Percentiles rank a stretch among this genome's conserved stretches.
phyloP scores from a whole-genome alignment of 2,113 vertebrate species.

The Hymenochirus boettgeri region DNA sequence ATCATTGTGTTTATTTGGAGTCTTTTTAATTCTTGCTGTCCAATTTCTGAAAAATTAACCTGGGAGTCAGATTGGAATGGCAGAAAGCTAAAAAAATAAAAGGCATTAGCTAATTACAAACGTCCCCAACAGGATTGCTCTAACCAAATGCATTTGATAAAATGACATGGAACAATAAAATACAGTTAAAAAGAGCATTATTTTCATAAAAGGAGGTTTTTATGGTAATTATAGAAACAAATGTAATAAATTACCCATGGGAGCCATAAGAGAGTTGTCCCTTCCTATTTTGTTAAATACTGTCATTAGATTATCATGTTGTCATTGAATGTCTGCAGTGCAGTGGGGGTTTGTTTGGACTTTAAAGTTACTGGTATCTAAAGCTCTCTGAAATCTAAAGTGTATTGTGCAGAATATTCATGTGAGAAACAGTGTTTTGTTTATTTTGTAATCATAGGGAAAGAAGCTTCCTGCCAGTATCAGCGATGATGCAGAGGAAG shows the following conservation, averaged over 20 bases:
- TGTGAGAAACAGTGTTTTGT: not conserved
- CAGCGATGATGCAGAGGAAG: constrained; percentile 87
- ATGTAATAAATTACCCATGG: constrained; percentile 11
- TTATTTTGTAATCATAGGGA: constrained; percentile 64
- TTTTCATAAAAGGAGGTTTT: not conserved
- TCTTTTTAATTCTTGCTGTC: not conserved
- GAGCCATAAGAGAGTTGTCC: constrained; percentile 2
- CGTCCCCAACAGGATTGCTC: not conserved
- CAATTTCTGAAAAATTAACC: not conserved
- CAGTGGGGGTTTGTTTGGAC: not conserved
- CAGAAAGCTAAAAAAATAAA: not conserved
- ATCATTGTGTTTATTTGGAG: not conserved
- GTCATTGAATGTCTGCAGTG: not conserved
- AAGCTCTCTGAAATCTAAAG: not conserved
- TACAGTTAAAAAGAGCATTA: not conserved
- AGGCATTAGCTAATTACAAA: constrained; percentile 12
- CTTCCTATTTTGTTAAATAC: not conserved
- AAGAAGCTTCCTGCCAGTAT: constrained; percentile 93
- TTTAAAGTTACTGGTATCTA: not conserved
- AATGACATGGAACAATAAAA: not conserved
- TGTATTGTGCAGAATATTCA: not conserved
- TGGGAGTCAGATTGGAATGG: not conserved
- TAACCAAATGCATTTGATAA: not conserved
- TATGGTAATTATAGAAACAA: not conserved
- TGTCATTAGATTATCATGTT: not conserved